phyloP scores from a whole-genome alignment of 2,113 vertebrate species.

The Garra rufa region DNA sequence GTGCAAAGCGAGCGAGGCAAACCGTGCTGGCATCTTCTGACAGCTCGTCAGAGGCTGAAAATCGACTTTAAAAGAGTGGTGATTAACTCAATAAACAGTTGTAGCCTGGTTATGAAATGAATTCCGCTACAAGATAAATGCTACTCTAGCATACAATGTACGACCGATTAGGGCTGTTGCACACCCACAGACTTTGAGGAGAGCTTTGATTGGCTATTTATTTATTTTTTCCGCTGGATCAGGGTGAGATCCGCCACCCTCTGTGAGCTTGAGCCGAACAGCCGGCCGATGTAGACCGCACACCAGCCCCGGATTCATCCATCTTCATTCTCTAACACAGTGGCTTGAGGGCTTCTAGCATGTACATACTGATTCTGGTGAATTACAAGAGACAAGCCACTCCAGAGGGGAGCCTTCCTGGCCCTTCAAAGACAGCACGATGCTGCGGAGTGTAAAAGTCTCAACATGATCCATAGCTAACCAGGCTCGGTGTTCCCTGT shows the following conservation, averaged over 20 bases:
- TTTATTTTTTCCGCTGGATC: constrained; percentile 57
- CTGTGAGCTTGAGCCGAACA: constrained; percentile 17
- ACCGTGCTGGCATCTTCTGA: background rate
- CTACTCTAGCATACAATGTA: background rate
- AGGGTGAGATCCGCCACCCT: background rate
- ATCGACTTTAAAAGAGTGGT: constrained; percentile 3
- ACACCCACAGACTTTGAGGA: constrained; percentile 45
- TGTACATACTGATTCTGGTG: constrained; percentile 32
- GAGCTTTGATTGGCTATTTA: constrained; percentile 37
- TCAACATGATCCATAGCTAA: constrained; percentile 29
- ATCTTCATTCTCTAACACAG: constrained; percentile 32
- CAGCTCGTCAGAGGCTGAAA: background rate
- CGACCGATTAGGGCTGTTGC: constrained; percentile 26
- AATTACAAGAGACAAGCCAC: constrained; percentile 35
- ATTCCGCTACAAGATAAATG: constrained; percentile 23
- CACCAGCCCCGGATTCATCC: constrained; percentile 35
- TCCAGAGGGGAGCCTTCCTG: constrained; percentile 24
- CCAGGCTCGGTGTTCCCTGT: background rate
- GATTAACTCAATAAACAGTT: constrained; percentile 39
- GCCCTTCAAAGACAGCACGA: constrained; percentile 19
- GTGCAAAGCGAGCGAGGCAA: constrained; percentile 7
- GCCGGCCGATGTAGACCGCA: constrained; percentile 41
- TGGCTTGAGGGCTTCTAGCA: constrained; percentile 22
- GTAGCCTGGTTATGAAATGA: constrained; percentile 33
- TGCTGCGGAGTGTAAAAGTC: background rate